phyloP scores from a whole-genome alignment of 2,888 invertebrate genomes.

The Chaetoderma sp. region DNA sequence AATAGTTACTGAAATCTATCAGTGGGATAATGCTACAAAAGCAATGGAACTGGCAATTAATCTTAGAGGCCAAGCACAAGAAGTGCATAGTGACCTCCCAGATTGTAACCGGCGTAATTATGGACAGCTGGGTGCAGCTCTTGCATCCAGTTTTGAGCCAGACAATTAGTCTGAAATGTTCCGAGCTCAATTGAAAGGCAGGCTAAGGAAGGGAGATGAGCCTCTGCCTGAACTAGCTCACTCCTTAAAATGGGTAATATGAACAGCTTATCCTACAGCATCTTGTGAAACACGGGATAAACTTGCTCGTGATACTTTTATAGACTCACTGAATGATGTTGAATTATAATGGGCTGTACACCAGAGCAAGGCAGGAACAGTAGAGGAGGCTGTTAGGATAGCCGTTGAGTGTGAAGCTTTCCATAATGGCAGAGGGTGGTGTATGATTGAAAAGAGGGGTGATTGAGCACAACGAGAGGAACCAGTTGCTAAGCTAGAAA shows the following conservation, averaged over 20 bases:
- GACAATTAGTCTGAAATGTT: conserved; percentile 27
- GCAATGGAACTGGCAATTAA: conserved; percentile 32
- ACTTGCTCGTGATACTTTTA: neutral
- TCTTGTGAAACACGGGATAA: neutral
- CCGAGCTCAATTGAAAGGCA: conserved; percentile 23
- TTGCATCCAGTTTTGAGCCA: conserved; percentile 31
- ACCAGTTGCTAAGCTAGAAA: too few relatives aligned
- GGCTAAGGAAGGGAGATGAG: conserved; percentile 25
- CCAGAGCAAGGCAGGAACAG: too few relatives aligned
- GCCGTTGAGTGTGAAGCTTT: too few relatives aligned
- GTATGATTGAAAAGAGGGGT: too few relatives aligned
- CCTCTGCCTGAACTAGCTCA: conserved; percentile 35
- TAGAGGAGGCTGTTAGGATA: too few relatives aligned
- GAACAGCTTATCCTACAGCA: neutral
- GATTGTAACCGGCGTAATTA: conserved; percentile 17
- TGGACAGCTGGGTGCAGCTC: conserved; percentile 13
- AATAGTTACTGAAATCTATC: conserved; percentile 32
- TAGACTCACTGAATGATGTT: neutral
- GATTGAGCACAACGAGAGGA: too few relatives aligned
- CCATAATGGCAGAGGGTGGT: too few relatives aligned
- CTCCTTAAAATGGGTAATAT: conserved; percentile 7
- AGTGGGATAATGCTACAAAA: conserved; percentile 12
- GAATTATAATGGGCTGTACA: too few relatives aligned
- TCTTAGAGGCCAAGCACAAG: conserved; percentile 17
- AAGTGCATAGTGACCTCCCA: conserved; percentile 23